Conservation (phyloP, 2,888 invertebrate genomes). For the Apotomis capreana region DNA sequence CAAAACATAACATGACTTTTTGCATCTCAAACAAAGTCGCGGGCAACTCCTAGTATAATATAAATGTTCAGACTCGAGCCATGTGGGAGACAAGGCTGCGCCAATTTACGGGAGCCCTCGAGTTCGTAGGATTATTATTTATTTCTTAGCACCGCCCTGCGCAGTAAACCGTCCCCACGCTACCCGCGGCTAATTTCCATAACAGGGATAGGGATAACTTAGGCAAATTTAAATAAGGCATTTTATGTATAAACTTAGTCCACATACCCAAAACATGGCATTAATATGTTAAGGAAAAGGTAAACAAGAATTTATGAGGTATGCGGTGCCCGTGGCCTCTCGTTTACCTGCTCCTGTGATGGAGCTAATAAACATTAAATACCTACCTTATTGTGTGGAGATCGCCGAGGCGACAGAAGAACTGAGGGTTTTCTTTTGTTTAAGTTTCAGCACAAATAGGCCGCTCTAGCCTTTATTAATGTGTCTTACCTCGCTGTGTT, state of each 20-base stretch:
- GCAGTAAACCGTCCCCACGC: slow-evolving; percentile 26
- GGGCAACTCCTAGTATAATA: not conserved
- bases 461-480: no score
- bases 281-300: slow-evolving; percentile 38
- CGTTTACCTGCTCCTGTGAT: not conserved
- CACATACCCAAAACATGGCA: slow-evolving; percentile 15
- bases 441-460: no score
- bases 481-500: no score
- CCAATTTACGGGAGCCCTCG: slow-evolving; percentile 29
- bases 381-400: slow-evolving; percentile 7
- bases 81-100: slow-evolving; percentile 22
- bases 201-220: slow-evolving; percentile 35
- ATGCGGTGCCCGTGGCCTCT: slow-evolving; percentile 16
- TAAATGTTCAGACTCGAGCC: slow-evolving; percentile 15
- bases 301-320: slow-evolving; percentile 38
- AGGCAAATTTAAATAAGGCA: slow-evolving; percentile 39
- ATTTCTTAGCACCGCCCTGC: slow-evolving; percentile 23
- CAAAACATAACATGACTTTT: no score
- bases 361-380: slow-evolving; percentile 20
- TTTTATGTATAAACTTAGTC: slow-evolving; percentile 37
- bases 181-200: slow-evolving; percentile 38
- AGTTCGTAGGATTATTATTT: slow-evolving; percentile 30
- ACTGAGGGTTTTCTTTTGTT: not conserved
- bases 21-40: no score
- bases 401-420: not conserved